Conservation (phyloP, 2,113 vertebrate genomes). For the Seriola dumerili region DNA sequence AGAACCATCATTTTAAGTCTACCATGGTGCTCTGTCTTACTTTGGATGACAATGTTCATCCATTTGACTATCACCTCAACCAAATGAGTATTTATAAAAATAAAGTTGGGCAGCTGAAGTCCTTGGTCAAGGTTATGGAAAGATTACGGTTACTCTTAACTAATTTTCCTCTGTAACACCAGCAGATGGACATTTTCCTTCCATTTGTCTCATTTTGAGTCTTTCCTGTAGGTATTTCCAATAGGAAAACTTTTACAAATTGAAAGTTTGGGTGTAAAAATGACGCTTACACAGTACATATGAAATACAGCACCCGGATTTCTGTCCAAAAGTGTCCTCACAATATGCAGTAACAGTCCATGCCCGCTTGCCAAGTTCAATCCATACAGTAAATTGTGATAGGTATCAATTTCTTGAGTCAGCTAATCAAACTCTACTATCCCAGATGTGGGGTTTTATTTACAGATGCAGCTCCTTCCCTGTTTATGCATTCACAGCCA, state of each 20-base stretch:
- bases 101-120: background rate
- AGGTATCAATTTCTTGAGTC: constrained; percentile 21
- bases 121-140: background rate
- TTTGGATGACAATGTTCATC: background rate
- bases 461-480: constrained; percentile 9
- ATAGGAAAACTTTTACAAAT: background rate
- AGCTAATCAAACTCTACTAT: constrained; percentile 38
- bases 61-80: background rate
- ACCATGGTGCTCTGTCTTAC: background rate
- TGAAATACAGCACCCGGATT: background rate
- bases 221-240: background rate
- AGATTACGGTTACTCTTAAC: background rate
- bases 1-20: background rate
- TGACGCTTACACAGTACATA: too few relatives aligned
- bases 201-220: background rate
- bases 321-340: background rate
- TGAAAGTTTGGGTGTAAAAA: background rate
- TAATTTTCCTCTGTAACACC: background rate
- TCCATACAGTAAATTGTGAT: constrained; percentile 17
- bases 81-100: too few relatives aligned
- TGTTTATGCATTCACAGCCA: constrained; percentile 36
- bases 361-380: background rate
- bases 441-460: constrained; percentile 40
- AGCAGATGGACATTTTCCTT: background rate
- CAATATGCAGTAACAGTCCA: background rate